These are phyloP conservation scores for Rhagium mordax DNA, from an alignment of 2,888 invertebrate genomes.

Conservation along the genomic window DNA sequence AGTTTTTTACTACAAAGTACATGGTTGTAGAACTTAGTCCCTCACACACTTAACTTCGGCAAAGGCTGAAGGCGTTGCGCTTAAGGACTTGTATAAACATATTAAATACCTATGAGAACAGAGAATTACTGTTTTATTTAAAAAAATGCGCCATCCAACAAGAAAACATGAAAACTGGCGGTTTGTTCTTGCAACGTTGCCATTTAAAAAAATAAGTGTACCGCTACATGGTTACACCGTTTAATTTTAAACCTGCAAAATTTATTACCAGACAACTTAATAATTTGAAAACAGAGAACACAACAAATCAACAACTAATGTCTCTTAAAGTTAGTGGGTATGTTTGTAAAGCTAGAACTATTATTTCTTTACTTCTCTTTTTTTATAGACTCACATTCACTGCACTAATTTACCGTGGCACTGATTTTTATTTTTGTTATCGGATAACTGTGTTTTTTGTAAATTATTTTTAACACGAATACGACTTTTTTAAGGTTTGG, in stretches of 20 bases:
- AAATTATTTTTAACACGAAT: neutral
- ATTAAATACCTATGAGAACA: too few relatives aligned
- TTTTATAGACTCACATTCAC: conserved; percentile 6
- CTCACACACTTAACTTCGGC: too few relatives aligned
- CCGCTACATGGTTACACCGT: too few relatives aligned
- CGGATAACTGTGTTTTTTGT: neutral
- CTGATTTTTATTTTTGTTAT: neutral
- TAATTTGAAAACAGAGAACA: neutral
- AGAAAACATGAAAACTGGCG: too few relatives aligned
- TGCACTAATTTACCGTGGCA: conserved; percentile 5
- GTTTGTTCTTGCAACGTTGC: too few relatives aligned
- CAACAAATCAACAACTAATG: neutral
- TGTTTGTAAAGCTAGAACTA: conserved; percentile 11
- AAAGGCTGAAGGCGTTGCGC: too few relatives aligned
- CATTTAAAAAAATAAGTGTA: too few relatives aligned
- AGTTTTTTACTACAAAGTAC: too few relatives aligned
- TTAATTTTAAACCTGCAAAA: neutral
- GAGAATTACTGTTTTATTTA: too few relatives aligned
- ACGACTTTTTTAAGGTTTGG: neutral
- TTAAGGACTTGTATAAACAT: too few relatives aligned
- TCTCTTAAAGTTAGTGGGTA: conserved; percentile 15
- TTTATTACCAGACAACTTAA: neutral
- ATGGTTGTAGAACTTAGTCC: too few relatives aligned
- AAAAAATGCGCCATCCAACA: too few relatives aligned
- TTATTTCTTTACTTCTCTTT: conserved; percentile 8